Evolutionary conservation across 2,113 vertebrate genomes (phyloP).

Genomic region (Muscicapa adusta): DNA sequence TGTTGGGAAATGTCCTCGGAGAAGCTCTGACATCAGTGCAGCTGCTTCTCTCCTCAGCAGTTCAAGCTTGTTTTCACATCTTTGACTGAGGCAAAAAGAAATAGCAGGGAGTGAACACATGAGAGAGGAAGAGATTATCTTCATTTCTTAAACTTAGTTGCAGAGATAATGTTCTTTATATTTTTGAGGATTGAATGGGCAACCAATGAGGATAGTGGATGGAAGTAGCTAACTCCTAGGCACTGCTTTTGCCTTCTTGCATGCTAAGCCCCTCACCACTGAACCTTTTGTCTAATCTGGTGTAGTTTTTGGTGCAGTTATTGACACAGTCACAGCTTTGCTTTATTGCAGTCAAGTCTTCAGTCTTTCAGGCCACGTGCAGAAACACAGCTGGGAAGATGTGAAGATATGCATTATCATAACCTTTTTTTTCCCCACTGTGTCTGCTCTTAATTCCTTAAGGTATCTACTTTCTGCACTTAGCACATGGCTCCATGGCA

Average conservation of each 20-base stretch:
- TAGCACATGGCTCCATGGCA: background rate
- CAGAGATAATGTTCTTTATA: background rate
- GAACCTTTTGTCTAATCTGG: background rate
- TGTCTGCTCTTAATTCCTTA: background rate
- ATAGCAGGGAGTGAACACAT: background rate
- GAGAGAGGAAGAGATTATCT: background rate
- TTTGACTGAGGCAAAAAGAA: background rate
- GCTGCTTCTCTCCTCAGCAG: conserved; percentile 19
- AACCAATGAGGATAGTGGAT: background rate
- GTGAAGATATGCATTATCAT: background rate
- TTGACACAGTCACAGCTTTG: background rate
- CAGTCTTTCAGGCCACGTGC: background rate
- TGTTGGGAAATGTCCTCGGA: conserved; percentile 42
- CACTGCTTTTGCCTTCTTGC: background rate
- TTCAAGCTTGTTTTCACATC: conserved; percentile 18
- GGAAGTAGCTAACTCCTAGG: background rate
- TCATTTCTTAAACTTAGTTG: background rate
- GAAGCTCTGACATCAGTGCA: conserved; percentile 38
- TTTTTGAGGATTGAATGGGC: background rate
- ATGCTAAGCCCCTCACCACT: background rate
- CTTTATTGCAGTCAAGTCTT: background rate
- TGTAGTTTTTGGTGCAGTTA: background rate
- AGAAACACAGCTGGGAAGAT: background rate
- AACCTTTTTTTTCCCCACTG: background rate
- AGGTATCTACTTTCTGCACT: background rate